Conservation (phyloP, 2,888 invertebrate species). For the Tillus elongatus region DNA sequence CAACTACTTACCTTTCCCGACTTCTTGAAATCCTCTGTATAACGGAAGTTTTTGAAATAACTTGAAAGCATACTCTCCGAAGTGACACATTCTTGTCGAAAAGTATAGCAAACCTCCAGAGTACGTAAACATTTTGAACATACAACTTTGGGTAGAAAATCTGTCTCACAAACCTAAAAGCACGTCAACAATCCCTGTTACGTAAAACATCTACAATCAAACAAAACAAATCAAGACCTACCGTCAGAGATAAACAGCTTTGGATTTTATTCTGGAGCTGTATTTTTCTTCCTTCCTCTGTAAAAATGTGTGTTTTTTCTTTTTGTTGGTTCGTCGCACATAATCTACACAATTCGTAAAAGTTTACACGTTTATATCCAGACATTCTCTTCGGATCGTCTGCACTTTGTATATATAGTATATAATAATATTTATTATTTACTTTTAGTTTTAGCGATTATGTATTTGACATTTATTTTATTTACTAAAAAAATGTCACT, state of each 20-base stretch:
- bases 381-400: constrained; percentile 43
- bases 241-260: constrained; percentile 54
- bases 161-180: constrained; percentile 56
- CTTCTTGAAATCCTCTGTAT: constrained; percentile 52
- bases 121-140: constrained; percentile 55
- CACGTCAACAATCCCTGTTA: constrained; percentile 17
- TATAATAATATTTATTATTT: too few species aligned
- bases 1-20: constrained; percentile 47
- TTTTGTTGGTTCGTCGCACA: constrained; percentile 60
- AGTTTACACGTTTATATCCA: constrained; percentile 60
- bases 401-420: too few species aligned
- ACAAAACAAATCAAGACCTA: constrained; percentile 33
- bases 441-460: too few species aligned
- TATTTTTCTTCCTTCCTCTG: constrained; percentile 54
- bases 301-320: constrained; percentile 57
- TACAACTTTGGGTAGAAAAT: constrained; percentile 59
- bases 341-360: constrained; percentile 60
- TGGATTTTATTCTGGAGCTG: constrained; percentile 57
- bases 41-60: constrained; percentile 52
- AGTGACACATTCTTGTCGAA: constrained; percentile 54
- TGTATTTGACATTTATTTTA: too few species aligned
- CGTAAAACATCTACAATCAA: too few species aligned
- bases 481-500: too few species aligned
- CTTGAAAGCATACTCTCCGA: constrained; percentile 59
- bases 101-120: constrained; percentile 53